Conservation (phyloP, 2,113 vertebrate species). For the Stigmatopora nigra region DNA sequence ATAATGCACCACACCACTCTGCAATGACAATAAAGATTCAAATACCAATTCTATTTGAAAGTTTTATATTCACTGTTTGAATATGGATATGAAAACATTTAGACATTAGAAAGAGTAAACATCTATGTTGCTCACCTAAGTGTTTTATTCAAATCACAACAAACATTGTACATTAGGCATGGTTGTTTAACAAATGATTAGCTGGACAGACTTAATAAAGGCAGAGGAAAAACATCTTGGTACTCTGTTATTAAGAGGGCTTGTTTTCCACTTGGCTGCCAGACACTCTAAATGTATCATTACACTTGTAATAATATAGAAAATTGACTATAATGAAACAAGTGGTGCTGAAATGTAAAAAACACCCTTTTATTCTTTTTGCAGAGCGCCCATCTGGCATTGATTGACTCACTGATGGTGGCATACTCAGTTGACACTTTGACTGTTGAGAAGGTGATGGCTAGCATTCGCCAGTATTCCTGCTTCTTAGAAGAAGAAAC, state of each 20-base stretch:
- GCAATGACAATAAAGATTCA: neutral
- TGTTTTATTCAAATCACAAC: neutral
- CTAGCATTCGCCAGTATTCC: conserved; percentile 80
- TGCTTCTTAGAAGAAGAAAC: conserved; percentile 78
- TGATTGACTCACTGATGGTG: conserved; percentile 97
- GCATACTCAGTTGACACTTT: conserved; percentile 88
- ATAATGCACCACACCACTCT: neutral
- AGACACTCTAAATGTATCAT: conserved; percentile 35
- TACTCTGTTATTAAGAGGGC: conserved; percentile 58
- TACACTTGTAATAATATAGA: conserved; percentile 9
- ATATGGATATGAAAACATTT: neutral
- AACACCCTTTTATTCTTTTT: conserved; percentile 3
- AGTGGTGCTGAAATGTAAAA: neutral
- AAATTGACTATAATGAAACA: neutral
- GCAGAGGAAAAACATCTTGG: conserved; percentile 31
- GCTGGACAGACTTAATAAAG: conserved; percentile 51
- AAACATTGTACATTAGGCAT: neutral
- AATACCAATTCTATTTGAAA: neutral
- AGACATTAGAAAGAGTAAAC: neutral
- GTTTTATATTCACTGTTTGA: neutral
- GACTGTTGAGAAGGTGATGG: conserved; percentile 84
- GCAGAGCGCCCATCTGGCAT: conserved; percentile 89
- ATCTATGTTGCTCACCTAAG: neutral
- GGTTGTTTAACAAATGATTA: neutral
- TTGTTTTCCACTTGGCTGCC: conserved; percentile 31